phyloP scores from a whole-genome alignment of 2,888 invertebrate genomes.

The Deroplatys truncata region DNA sequence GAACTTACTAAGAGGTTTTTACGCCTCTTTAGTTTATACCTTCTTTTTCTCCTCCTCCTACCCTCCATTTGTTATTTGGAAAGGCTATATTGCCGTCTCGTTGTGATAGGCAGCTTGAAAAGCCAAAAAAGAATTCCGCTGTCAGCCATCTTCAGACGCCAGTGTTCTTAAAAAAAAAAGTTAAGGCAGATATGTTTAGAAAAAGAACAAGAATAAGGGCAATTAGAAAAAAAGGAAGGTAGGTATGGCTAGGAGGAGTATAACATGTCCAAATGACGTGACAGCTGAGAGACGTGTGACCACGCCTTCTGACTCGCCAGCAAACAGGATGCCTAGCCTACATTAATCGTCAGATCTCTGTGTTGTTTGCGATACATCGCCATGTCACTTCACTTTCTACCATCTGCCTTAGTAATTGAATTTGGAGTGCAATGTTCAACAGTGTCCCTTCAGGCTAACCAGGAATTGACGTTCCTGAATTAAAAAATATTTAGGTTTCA shows the following conservation, averaged over 20 bases:
- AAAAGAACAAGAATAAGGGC: neutral
- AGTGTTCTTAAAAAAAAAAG: neutral
- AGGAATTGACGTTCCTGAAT: neutral
- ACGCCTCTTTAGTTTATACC: neutral
- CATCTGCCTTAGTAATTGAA: neutral
- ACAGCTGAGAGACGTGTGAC: conserved; percentile 11
- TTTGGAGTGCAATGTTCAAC: neutral
- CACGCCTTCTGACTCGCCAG: conserved; percentile 1
- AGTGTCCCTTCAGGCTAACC: neutral
- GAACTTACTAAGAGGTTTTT: neutral
- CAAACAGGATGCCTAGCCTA: neutral
- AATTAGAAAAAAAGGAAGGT: neutral
- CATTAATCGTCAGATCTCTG: neutral
- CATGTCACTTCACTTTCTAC: neutral
- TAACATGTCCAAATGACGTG: conserved; percentile 3
- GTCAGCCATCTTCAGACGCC: neutral
- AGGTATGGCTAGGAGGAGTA: neutral
- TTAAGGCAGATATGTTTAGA: neutral
- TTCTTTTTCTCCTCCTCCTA: neutral
- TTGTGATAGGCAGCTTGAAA: neutral
- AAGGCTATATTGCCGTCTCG: neutral
- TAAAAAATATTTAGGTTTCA: neutral
- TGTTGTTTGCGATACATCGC: neutral
- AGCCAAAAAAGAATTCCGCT: neutral
- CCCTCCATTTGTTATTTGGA: neutral